phyloP scores from a whole-genome alignment of 2,888 invertebrate genomes.

The Antheraea yamamai region DNA sequence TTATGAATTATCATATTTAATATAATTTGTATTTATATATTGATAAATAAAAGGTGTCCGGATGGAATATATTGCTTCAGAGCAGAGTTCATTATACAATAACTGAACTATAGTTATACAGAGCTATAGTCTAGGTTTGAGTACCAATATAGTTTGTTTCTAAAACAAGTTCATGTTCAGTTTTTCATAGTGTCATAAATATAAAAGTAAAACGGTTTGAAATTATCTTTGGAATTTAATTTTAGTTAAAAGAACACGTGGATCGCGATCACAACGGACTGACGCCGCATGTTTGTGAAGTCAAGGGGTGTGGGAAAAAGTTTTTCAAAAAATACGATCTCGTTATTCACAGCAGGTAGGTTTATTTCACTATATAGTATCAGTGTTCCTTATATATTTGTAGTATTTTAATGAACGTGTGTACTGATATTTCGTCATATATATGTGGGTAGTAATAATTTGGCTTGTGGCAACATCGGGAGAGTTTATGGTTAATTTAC shows the following conservation, averaged over 20 bases:
- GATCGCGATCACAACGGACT: slow-evolving; percentile 59
- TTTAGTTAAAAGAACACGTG: slow-evolving; percentile 63
- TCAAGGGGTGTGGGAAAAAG: slow-evolving; percentile 52
- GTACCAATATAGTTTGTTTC: too few species aligned
- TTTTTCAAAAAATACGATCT: slow-evolving; percentile 69
- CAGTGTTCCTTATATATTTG: not conserved
- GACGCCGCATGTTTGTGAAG: slow-evolving; percentile 52
- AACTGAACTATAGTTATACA: too few species aligned
- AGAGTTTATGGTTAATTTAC: too few species aligned
- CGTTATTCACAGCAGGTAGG: slow-evolving; percentile 59
- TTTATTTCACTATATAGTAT: not conserved
- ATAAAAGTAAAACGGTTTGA: not conserved
- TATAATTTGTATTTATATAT: too few species aligned
- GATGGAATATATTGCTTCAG: too few species aligned
- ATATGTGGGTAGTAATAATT: not conserved
- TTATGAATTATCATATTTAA: too few species aligned
- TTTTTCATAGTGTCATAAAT: too few species aligned
- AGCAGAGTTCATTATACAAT: too few species aligned
- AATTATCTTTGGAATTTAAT: slow-evolving; percentile 18
- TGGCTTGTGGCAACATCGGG: not conserved
- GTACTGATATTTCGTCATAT: not conserved
- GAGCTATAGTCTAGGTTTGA: too few species aligned
- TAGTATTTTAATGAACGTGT: not conserved
- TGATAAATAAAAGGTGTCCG: too few species aligned
- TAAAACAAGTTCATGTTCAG: too few species aligned